Evolutionary conservation across 2,797 vertebrate species (phyloP).

Genomic region (Pteropus rufus): DNA sequence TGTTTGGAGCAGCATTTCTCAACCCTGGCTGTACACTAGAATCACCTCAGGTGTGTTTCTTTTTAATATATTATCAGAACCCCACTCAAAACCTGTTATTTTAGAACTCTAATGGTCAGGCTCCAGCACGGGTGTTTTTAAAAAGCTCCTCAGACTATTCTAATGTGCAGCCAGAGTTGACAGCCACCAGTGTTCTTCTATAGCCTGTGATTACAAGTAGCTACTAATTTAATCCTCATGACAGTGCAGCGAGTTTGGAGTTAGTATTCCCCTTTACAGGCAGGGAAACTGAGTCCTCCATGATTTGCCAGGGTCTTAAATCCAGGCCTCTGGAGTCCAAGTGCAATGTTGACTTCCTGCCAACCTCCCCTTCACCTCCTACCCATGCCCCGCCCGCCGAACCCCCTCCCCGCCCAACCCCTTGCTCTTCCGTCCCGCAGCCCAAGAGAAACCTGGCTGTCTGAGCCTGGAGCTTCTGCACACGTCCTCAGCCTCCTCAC

Average conservation of each 20-base stretch:
- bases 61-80: background rate
- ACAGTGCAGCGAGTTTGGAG: background rate
- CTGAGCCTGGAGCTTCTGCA: background rate
- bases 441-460: background rate
- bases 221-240: conserved; percentile 5
- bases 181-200: background rate
- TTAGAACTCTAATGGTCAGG: background rate
- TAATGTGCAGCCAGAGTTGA: background rate
- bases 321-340: background rate
- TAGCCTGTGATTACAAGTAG: conserved; percentile 40
- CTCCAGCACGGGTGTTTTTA: background rate
- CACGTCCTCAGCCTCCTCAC: background rate
- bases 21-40: background rate
- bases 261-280: background rate
- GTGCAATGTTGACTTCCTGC: background rate
- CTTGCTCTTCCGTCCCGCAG: background rate
- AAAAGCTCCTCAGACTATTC: background rate
- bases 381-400: too few species aligned
- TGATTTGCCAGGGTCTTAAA: background rate
- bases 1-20: background rate
- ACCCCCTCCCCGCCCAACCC: too few species aligned
- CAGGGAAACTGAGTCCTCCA: background rate
- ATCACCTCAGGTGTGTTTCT: background rate
- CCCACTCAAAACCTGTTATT: background rate
- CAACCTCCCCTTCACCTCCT: too few species aligned